phyloP scores from a whole-genome alignment of 2,888 invertebrate genomes.

The Argyra leucocephala region DNA sequence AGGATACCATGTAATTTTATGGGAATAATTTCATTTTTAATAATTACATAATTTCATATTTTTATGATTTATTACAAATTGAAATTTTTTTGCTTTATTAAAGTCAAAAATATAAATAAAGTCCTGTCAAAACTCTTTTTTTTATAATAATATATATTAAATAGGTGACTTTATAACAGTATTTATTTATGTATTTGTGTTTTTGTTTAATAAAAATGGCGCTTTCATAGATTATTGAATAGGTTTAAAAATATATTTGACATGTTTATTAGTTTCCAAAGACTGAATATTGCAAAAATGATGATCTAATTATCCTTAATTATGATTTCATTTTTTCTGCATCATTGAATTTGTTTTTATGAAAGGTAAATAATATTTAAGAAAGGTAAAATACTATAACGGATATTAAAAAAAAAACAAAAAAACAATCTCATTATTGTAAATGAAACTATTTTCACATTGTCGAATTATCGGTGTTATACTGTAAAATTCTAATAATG shows the following conservation, averaged over 20 bases:
- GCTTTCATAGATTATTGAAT: too few relatives aligned
- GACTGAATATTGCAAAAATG: not conserved
- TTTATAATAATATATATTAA: too few relatives aligned
- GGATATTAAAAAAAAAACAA: not conserved
- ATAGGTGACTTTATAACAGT: too few relatives aligned
- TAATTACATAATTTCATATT: not conserved
- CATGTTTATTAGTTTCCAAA: conserved; percentile 11
- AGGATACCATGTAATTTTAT: too few relatives aligned
- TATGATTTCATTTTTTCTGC: conserved; percentile 6
- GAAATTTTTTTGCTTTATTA: not conserved
- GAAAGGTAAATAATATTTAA: not conserved
- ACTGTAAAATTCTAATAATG: too few relatives aligned
- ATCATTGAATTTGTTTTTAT: not conserved
- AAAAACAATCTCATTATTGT: not conserved
- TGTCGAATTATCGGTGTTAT: too few relatives aligned
- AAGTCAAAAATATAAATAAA: not conserved
- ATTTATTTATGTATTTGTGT: too few relatives aligned
- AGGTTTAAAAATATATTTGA: not conserved
- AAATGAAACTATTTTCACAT: not conserved
- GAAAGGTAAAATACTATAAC: too few relatives aligned
- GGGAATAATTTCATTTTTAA: not conserved
- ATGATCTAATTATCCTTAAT: conserved; percentile 1
- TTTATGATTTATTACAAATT: not conserved
- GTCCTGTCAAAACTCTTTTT: not conserved
- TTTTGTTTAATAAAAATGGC: too few relatives aligned